Percentiles rank a stretch among this genome's conserved stretches.
Evolutionary conservation across 2,888 invertebrate genomes (phyloP).

Genomic region (Homarus gammarus): DNA sequence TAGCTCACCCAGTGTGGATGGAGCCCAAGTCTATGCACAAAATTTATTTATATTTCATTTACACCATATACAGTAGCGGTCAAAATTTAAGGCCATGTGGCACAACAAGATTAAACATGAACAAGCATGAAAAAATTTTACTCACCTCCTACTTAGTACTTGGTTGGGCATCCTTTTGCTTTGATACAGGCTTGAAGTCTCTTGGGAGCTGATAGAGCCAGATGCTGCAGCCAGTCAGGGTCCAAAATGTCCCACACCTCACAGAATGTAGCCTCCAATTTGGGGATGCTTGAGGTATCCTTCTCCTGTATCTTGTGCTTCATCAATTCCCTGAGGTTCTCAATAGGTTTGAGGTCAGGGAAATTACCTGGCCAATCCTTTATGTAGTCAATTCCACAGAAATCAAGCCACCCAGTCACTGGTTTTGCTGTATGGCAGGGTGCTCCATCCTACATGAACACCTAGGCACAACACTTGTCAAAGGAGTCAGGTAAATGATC

Average conservation of each 20-base stretch:
- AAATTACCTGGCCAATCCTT: conserved; percentile 41
- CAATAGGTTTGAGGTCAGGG: conserved; percentile 44
- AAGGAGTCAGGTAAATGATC: conserved; percentile 13
- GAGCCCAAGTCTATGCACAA: too few species aligned
- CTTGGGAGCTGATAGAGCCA: background rate
- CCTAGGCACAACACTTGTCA: background rate
- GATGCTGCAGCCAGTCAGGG: background rate
- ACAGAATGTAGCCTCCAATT: background rate
- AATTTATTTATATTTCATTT: too few species aligned
- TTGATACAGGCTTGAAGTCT: background rate
- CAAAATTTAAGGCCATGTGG: too few species aligned
- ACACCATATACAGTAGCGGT: too few species aligned
- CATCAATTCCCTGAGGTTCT: conserved; percentile 19
- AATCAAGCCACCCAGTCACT: background rate
- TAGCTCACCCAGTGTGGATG: too few species aligned
- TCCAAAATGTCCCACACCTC: conserved; percentile 8
- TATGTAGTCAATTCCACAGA: background rate
- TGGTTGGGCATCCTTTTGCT: background rate
- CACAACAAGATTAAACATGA: background rate
- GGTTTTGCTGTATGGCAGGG: conserved; percentile 36
- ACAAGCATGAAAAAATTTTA: background rate
- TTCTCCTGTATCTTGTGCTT: background rate
- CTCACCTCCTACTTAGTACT: background rate
- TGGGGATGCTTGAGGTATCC: background rate
- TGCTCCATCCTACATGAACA: conserved; percentile 34